phyloP scores from a whole-genome alignment of 2,888 invertebrate genomes.

The Elgonia sp. region DNA sequence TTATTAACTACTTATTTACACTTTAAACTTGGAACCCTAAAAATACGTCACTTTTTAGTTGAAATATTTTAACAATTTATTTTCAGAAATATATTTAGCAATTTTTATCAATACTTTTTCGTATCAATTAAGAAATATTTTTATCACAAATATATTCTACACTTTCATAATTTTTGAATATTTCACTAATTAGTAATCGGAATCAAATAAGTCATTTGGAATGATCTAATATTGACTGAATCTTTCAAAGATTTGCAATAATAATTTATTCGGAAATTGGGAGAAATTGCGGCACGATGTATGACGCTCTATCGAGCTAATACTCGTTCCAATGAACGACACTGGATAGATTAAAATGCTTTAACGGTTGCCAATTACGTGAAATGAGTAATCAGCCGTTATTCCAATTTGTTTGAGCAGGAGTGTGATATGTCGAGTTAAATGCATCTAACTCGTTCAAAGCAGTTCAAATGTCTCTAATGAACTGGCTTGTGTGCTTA shows the following conservation, averaged over 20 bases:
- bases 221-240: not conserved
- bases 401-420: conserved; percentile 32
- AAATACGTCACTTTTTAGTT: no score
- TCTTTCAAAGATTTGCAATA: conserved; percentile 10
- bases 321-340: conserved; percentile 9
- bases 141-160: no score
- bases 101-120: no score
- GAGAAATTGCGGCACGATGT: conserved; percentile 17
- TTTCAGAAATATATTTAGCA: no score
- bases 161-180: no score
- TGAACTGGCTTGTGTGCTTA: conserved; percentile 87
- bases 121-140: no score
- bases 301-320: conserved; percentile 29
- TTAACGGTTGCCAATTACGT: conserved; percentile 47
- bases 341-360: conserved; percentile 49
- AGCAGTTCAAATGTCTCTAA: conserved; percentile 83
- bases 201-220: not conserved
- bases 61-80: no score
- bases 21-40: no score
- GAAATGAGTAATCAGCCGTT: conserved; percentile 55
- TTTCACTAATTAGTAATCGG: not conserved
- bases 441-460: conserved; percentile 49
- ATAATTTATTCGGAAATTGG: conserved; percentile 27
- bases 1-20: no score
- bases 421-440: conserved; percentile 38